These are phyloP conservation scores for Melanostoma mellinum DNA, from an alignment of 2,888 invertebrate genomes.

Conservation along the genomic window DNA sequence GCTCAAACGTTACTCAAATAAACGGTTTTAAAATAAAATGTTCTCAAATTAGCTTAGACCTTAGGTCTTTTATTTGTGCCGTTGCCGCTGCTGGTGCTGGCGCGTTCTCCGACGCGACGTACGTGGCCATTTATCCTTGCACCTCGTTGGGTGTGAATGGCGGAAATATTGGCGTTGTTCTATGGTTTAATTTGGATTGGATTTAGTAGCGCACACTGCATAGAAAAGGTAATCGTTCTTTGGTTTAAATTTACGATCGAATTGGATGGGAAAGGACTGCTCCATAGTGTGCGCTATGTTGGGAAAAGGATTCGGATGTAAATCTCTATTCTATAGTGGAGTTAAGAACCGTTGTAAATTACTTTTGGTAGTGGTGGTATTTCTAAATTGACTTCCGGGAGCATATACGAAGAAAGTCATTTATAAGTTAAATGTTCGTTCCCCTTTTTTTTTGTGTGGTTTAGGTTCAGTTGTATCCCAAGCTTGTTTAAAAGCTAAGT, in stretches of 20 bases:
- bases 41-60: constrained; percentile 73
- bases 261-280: constrained; percentile 7
- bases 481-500: too few relatives aligned
- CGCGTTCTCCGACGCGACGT: not conserved
- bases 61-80: constrained; percentile 56
- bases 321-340: constrained; percentile 27
- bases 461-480: too few relatives aligned
- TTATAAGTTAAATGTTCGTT: constrained; percentile 10
- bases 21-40: constrained; percentile 73
- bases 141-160: constrained; percentile 54
- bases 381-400: constrained; percentile 66
- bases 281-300: constrained; percentile 2
- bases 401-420: constrained; percentile 22
- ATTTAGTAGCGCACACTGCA: constrained; percentile 46
- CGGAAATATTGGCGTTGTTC: constrained; percentile 71
- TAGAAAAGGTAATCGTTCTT: constrained; percentile 51
- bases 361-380: constrained; percentile 35
- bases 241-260: constrained; percentile 58
- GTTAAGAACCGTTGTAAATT: constrained; percentile 41
- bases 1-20: constrained; percentile 68
- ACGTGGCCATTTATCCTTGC: constrained; percentile 57
- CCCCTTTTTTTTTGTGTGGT: too few relatives aligned
- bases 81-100: constrained; percentile 2
- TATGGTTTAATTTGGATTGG: constrained; percentile 72
- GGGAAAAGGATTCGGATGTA: constrained; percentile 27